These are phyloP conservation scores for Prionailurus bengalensis DNA, from an alignment of 2,113 vertebrate genomes.

Conservation along the genomic window DNA sequence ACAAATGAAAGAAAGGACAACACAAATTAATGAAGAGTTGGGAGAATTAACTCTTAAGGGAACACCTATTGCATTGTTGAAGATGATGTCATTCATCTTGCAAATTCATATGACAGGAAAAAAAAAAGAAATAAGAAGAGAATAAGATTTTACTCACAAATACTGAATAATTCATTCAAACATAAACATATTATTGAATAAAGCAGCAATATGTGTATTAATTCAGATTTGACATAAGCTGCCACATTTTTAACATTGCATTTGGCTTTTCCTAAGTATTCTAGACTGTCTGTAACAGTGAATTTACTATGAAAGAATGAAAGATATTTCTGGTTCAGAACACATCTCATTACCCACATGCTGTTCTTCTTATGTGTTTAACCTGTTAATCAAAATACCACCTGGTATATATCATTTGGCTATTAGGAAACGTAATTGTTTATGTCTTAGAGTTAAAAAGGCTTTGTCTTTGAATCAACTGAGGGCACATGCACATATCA, in stretches of 20 bases:
- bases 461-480: not conserved
- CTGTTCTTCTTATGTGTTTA: slow-evolving; percentile 44
- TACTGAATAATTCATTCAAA: slow-evolving; percentile 21
- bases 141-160: not conserved
- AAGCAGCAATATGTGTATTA: not conserved
- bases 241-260: not conserved
- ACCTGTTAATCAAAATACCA: slow-evolving; percentile 44
- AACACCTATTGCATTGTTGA: not conserved
- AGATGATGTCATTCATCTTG: not conserved
- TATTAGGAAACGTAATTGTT: slow-evolving; percentile 45
- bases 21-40: not conserved
- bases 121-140: not conserved
- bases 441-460: slow-evolving; percentile 1
- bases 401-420: slow-evolving; percentile 12
- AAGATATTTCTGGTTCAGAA: slow-evolving; percentile 62
- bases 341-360: slow-evolving; percentile 52
- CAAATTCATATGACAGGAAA: not conserved
- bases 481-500: not conserved
- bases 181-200: not conserved
- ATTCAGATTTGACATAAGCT: slow-evolving; percentile 38
- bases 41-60: not conserved
- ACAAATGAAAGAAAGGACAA: not conserved
- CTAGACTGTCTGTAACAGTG: not conserved
- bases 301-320: slow-evolving; percentile 48
- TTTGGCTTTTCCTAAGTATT: not conserved